Conservation (phyloP, 1,140 invertebrate genomes). For the Aphaenogaster floridana region DNA sequence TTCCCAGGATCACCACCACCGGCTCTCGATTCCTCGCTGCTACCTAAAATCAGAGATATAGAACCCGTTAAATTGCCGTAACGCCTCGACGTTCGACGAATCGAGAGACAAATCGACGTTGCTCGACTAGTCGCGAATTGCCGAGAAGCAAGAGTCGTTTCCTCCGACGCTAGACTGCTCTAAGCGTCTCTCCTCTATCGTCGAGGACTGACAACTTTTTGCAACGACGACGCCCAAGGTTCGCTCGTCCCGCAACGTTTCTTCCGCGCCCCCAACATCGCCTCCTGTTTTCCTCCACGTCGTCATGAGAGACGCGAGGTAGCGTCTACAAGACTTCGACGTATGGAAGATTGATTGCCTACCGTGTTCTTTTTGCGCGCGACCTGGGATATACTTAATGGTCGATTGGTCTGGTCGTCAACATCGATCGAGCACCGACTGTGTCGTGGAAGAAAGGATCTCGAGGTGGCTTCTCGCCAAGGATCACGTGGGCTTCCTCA, state of each 20-base stretch:
- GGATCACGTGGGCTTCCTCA: slow-evolving; percentile 23
- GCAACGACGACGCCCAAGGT: slow-evolving; percentile 41
- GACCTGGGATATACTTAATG: slow-evolving; percentile 77
- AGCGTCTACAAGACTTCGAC: slow-evolving; percentile 73
- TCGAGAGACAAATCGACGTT: slow-evolving; percentile 40
- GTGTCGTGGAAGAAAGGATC: slow-evolving; percentile 34
- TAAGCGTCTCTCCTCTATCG: slow-evolving; percentile 13
- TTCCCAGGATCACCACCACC: slow-evolving; percentile 84
- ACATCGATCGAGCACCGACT: slow-evolving; percentile 73
- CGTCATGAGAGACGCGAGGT: slow-evolving; percentile 38
- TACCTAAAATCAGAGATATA: slow-evolving; percentile 81
- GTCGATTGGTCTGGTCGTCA: slow-evolving; percentile 76
- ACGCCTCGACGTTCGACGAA: slow-evolving; percentile 49
- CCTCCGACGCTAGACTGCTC: slow-evolving; percentile 34
- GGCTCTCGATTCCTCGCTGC: slow-evolving; percentile 85
- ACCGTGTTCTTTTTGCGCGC: slow-evolving; percentile 71
- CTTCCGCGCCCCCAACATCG: slow-evolving; percentile 7
- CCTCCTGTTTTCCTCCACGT: slow-evolving; percentile 52
- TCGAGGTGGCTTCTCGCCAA: slow-evolving; percentile 48
- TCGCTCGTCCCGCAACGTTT: slow-evolving; percentile 49
- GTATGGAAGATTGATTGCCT: slow-evolving; percentile 81
- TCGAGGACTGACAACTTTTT: slow-evolving; percentile 66
- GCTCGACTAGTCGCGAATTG: slow-evolving; percentile 33
- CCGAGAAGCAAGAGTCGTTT: slow-evolving; percentile 34
- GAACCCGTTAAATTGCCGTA: slow-evolving; percentile 41